phyloP scores from a whole-genome alignment of 2,113 vertebrate species.

The Emydura subglobosa region DNA sequence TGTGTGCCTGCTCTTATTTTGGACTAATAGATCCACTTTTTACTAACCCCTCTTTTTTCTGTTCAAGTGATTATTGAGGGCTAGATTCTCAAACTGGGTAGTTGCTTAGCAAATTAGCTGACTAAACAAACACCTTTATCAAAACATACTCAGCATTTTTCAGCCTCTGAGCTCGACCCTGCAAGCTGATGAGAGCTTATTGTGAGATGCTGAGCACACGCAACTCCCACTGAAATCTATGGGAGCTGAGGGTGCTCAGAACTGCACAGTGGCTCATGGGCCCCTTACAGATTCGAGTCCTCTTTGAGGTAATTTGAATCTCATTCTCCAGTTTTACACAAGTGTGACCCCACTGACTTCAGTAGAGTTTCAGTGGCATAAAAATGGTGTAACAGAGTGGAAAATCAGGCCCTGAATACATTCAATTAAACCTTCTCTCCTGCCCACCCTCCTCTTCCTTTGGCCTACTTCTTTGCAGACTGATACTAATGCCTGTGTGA shows the following conservation, averaged over 20 bases:
- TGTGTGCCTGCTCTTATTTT: neutral
- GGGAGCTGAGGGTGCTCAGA: accelerated
- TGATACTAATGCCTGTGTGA: constrained; percentile 40
- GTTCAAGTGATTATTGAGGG: neutral
- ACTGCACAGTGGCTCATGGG: neutral
- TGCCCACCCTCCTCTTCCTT: neutral
- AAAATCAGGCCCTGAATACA: neutral
- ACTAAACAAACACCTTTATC: neutral
- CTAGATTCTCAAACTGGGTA: neutral
- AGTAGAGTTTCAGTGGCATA: neutral
- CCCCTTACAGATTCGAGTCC: neutral
- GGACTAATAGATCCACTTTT: neutral
- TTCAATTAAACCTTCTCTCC: neutral
- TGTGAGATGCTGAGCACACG: neutral
- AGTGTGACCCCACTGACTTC: neutral
- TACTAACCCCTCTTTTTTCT: neutral
- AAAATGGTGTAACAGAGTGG: neutral
- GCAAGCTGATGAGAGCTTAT: neutral
- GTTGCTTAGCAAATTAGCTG: neutral
- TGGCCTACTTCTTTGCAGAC: constrained; percentile 41
- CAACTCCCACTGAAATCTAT: accelerated
- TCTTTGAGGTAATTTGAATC: neutral
- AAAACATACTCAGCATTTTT: neutral
- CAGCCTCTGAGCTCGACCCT: neutral
- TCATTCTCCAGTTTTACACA: neutral